Evolutionary conservation across 2,888 invertebrate genomes (phyloP), one percentile per base, ranked within the genome.

Genomic region (Gryllus longicercus): DNA sequence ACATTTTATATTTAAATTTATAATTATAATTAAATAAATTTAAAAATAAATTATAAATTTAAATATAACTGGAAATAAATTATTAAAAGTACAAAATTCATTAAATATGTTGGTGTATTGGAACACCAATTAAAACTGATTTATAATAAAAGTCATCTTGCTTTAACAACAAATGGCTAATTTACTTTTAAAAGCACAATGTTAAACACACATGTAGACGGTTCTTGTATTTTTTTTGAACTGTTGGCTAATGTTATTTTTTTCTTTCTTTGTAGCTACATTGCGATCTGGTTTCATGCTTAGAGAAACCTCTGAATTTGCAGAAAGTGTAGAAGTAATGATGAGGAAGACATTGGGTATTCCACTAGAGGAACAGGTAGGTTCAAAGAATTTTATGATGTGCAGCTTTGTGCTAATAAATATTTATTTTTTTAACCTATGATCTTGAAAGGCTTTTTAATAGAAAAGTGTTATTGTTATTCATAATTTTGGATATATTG

Each of bases 251-350:
- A 50, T 21, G 18, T 21, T 74, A 50, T 77, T 38, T 51, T 38
- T 51, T 75, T 79, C 78, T 82, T 86, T 85, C 84, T 86, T 87
- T 84, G 84, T 87, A 16, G 97, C 98, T 14, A 97, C 97, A 2
- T 89, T 98, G 79, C 89, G 97, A 82, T 98, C 98, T 8, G 99
- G 99, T n/a, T 99, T 92, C 88, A 92, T 95, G 92, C 90, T 99
- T 81, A 90, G 90, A 83, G 96, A 97, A 86, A 94, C 96, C 0
- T 90, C 93, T 5, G 93, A 93, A 83, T 98, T 99, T 89, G 97
- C 98, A 0, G 93, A 93, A 78, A 91, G 94, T 83, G 95, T 99
- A 80, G 99, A 99, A 87, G 89, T 89, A 82, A 94, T 99, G 92
- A 93, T 99, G 92, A 90, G 93, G 84, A 91, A 91, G 85, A 90